Evolutionary conservation across 1,140 invertebrate species (phyloP).

Genomic region (Pinna nobilis): DNA sequence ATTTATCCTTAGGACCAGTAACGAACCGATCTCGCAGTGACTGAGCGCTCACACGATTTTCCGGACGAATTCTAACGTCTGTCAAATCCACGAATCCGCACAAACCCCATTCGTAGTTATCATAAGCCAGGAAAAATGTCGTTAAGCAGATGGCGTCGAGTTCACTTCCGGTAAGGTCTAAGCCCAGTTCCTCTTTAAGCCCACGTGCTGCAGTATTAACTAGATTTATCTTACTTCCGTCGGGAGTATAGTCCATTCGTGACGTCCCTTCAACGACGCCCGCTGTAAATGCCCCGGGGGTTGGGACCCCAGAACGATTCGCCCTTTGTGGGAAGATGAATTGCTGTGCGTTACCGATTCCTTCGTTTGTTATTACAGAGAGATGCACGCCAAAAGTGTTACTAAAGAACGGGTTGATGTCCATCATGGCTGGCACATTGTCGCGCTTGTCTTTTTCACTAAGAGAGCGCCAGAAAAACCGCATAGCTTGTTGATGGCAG

Average conservation of each 20-base stretch:
- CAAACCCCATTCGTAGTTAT: slow-evolving; percentile 46
- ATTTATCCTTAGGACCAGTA: slow-evolving; percentile 46
- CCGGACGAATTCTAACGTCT: slow-evolving; percentile 16
- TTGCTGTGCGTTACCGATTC: slow-evolving; percentile 32
- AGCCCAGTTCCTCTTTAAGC: slow-evolving; percentile 40
- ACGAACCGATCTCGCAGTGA: slow-evolving; percentile 33
- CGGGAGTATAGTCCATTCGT: slow-evolving; percentile 14
- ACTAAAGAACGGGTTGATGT: slow-evolving; percentile 38
- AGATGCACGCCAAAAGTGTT: slow-evolving; percentile 46
- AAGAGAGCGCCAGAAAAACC: slow-evolving; percentile 35
- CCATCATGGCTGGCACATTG: slow-evolving; percentile 18
- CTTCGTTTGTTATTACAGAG: slow-evolving; percentile 44
- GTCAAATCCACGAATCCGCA: slow-evolving; percentile 46
- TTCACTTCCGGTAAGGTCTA: slow-evolving; percentile 34
- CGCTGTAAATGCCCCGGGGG: slow-evolving; percentile 33
- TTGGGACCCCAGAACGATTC: slow-evolving; percentile 28
- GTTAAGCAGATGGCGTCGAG: slow-evolving; percentile 36
- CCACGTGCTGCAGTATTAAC: slow-evolving; percentile 41
- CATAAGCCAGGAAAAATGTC: slow-evolving; percentile 42
- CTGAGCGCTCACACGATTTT: slow-evolving; percentile 26
- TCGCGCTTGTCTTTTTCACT: background rate
- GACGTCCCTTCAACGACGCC: slow-evolving; percentile 44
- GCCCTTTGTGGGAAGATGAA: slow-evolving; percentile 39
- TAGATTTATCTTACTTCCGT: slow-evolving; percentile 21
- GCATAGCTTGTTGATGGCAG: slow-evolving; percentile 42